Percentiles rank a stretch among this genome's conserved stretches.
Conservation (phyloP, 2,113 vertebrate genomes). For the Garra rufa region DNA sequence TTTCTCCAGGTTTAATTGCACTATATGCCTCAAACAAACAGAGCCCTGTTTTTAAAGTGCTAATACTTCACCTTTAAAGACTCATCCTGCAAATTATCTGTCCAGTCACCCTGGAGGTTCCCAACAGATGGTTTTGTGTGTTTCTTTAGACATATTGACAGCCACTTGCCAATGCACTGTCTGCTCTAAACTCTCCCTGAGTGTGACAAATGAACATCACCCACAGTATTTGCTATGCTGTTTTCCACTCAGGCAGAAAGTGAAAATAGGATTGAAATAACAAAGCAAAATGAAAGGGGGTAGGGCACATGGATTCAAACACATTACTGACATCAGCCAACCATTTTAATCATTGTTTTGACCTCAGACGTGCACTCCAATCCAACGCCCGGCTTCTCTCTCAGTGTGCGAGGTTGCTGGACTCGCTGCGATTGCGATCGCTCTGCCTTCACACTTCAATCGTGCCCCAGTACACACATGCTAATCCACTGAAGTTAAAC, state of each 20-base stretch:
- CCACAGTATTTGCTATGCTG: background rate
- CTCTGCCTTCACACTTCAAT: conserved; percentile 51
- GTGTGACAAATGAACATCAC: conserved; percentile 11
- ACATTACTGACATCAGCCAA: conserved; percentile 20
- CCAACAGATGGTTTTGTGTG: conserved; percentile 1
- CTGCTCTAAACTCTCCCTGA: conserved; percentile 5
- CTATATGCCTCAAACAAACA: background rate
- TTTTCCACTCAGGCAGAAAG: conserved; percentile 1
- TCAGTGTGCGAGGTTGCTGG: background rate
- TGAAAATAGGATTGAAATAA: conserved; percentile 37
- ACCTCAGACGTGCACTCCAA: background rate
- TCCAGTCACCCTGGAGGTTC: background rate
- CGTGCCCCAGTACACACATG: conserved; percentile 54
- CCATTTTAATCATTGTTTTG: conserved; percentile 37
- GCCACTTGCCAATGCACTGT: conserved; percentile 22
- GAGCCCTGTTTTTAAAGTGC: background rate
- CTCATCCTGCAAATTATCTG: background rate
- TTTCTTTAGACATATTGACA: conserved; percentile 24
- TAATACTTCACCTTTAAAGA: background rate
- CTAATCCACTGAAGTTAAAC: conserved; percentile 70
- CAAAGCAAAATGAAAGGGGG: background rate
- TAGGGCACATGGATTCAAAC: conserved; percentile 12
- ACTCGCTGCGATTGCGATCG: conserved; percentile 49
- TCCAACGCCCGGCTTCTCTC: background rate
- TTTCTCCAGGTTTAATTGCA: background rate